Conservation (phyloP, 2,113 vertebrate genomes). For the Apteryx owenii region DNA sequence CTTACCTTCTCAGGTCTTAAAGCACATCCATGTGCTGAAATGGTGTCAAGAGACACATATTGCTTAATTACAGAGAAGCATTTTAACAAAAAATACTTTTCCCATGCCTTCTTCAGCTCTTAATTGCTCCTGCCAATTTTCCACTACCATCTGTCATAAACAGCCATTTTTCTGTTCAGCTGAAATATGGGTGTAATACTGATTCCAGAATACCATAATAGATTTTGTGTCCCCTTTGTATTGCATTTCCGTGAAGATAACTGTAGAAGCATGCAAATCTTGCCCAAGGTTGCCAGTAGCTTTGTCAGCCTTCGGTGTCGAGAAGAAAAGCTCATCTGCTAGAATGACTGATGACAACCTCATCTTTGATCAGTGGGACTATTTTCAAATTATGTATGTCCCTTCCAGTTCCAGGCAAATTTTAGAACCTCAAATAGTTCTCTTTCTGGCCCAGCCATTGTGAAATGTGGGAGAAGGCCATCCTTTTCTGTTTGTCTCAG, state of each 20-base stretch:
- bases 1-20: conserved; percentile 35
- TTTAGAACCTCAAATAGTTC: background rate
- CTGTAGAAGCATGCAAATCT: conserved; percentile 24
- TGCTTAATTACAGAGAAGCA: conserved; percentile 36
- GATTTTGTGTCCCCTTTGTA: conserved; percentile 50
- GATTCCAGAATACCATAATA: conserved; percentile 57
- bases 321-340: conserved; percentile 46
- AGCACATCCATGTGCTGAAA: background rate
- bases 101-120: conserved; percentile 20
- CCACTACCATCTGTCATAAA: conserved; percentile 54
- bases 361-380: conserved; percentile 1
- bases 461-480: background rate
- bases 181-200: conserved; percentile 47
- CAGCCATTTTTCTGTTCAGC: conserved; percentile 37
- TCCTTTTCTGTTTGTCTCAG: background rate
- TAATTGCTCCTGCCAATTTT: conserved; percentile 66
- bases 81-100: conserved; percentile 55
- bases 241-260: background rate
- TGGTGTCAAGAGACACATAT: conserved; percentile 35
- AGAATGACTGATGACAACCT: background rate
- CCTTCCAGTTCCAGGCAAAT: background rate
- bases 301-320: conserved; percentile 30
- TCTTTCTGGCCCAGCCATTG: background rate
- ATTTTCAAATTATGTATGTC: background rate
- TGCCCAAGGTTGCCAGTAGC: conserved; percentile 30